Evolutionary conservation across 2,113 vertebrate genomes (phyloP), one percentile per base, ranked within the genome.

Genomic region (Brienomyrus brachyistius): DNA sequence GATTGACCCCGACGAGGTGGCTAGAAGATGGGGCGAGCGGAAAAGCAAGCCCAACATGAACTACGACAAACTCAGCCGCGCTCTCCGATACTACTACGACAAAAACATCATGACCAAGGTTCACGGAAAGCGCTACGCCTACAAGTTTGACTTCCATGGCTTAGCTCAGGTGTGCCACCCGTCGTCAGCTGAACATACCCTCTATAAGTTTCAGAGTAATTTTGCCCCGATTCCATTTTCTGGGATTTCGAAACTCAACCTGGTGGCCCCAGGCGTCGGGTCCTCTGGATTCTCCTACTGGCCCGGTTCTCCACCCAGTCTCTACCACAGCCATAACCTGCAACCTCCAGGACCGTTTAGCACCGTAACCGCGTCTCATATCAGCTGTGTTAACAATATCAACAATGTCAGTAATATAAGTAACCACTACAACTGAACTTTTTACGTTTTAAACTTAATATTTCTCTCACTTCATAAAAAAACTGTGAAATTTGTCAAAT

Each of bases 11-110:
- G 98, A 99, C 3, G 98, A 99, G 94, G 98, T 99, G 94, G 98
- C 98, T 0, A 93, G 98, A 90, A 97, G 98, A 91, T 99, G 98
- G 98, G 98, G 98, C 0, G 98, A 98, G 92, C 95, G 98, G 80
- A 99, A 99, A 92, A 99, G 98, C 96, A 99, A 99, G 89, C 98
- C 98, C 94, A 99, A 99, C 95, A 99, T 99, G 98, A 99, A 99
- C 95, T 99, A 99, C 1, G 98, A 99, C 95, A 99, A 99, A 93
- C 96, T 99, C 92, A 99, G 98, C 95, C 96, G 98, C 1, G 98
- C 98, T 0, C 96, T 99, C 92, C 98, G 98, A 91, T 99, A 99
- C 95, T 99, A 99, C 95, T 99, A 99, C 0, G 98, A 99, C 95
- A 99, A 99, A 89, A 99, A 98, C 96, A 99, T 99, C 95, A 99